These are phyloP conservation scores for Nomada lathburiana DNA, from an alignment of 2,888 invertebrate genomes.

Conservation along the genomic window DNA sequence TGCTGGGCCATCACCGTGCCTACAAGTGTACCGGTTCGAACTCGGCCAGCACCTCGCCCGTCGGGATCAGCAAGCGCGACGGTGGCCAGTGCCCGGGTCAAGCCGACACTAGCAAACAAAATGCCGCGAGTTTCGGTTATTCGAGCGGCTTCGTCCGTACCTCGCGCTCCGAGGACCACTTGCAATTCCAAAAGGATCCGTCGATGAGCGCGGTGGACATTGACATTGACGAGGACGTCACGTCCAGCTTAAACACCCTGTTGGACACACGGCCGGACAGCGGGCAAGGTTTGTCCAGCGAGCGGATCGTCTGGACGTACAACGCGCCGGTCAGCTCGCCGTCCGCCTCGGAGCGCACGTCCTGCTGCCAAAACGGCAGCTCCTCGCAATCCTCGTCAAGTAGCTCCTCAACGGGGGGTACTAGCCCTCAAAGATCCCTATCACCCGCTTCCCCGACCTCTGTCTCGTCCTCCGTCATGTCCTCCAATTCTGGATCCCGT, in stretches of 20 bases:
- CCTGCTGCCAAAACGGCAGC: slow-evolving; percentile 87
- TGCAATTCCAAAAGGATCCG: slow-evolving; percentile 92
- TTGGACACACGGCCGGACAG: slow-evolving; percentile 90
- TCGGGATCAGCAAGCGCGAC: slow-evolving; percentile 86
- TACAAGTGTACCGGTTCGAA: slow-evolving; percentile 83
- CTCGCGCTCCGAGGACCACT: slow-evolving; percentile 96
- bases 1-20: slow-evolving; percentile 87
- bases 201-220: slow-evolving; percentile 94
- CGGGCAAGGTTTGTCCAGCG: slow-evolving; percentile 86
- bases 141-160: slow-evolving; percentile 90
- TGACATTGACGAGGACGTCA: slow-evolving; percentile 96
- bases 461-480: slow-evolving; percentile 95
- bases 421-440: slow-evolving; percentile 86
- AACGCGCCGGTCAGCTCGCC: slow-evolving; percentile 92
- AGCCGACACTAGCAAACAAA: slow-evolving; percentile 64
- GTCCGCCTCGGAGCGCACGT: slow-evolving; percentile 85
- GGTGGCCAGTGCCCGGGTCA: slow-evolving; percentile 71
- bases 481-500: slow-evolving; percentile 90
- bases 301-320: slow-evolving; percentile 95
- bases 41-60: slow-evolving; percentile 86
- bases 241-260: slow-evolving; percentile 96
- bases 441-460: slow-evolving; percentile 94
- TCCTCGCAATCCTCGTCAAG: slow-evolving; percentile 78
- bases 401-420: slow-evolving; percentile 81
- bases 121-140: slow-evolving; percentile 76